Base-by-base conservation (phyloP, 64 coral and sea anemone species). In the Orbicella faveolata region DNA sequence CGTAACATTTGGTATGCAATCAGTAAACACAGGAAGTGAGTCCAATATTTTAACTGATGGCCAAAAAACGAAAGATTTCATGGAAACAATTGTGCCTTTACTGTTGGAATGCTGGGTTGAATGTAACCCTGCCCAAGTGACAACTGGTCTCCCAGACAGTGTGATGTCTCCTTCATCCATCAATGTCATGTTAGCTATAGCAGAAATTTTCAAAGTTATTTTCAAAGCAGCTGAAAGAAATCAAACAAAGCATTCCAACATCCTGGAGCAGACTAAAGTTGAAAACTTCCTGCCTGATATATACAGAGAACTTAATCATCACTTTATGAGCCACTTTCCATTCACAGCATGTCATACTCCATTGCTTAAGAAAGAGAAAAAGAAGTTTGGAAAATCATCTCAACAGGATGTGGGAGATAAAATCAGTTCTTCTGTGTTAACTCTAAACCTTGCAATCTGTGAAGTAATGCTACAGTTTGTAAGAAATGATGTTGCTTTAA, bases 21-120 rank as follows among this genome's bases (percentile, higher is more conserved):
- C 26, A 19, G 39, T 41, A 20, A 52, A 44, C 16, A 82, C 11
- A 44, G 67, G 10, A 19, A 87, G 33, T 55, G 36, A 77, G 9
- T 48, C 12, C 37, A 85, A 89, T 52, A 88, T 61, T 84, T 86
- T 87, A 39, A 79, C 77, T 77, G 87, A 81, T 65, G 20, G 82
- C 25, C 53, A 75, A 51, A 36, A 81, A 34, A 26, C 75, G 9
- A 93, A 90, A 57, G 87, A 94, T 5, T 91, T 99, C 77, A 93
- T 91, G 26, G 74, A 90, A 59, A 74, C 63, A 5, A 86, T 99
- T 67, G 75, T 95, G 25, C 97, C 97, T 36, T 70, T 95, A 52
- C 78, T 99, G 44, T 69, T 99, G 16, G 97, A 99, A 77, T 99
- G 83, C 63, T 99, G 97, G 97, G 87, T 99, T 23, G 94, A 99